These are phyloP conservation scores for Limnephilus lunatus DNA, from an alignment of 2,888 invertebrate genomes.

Conservation along the genomic window DNA sequence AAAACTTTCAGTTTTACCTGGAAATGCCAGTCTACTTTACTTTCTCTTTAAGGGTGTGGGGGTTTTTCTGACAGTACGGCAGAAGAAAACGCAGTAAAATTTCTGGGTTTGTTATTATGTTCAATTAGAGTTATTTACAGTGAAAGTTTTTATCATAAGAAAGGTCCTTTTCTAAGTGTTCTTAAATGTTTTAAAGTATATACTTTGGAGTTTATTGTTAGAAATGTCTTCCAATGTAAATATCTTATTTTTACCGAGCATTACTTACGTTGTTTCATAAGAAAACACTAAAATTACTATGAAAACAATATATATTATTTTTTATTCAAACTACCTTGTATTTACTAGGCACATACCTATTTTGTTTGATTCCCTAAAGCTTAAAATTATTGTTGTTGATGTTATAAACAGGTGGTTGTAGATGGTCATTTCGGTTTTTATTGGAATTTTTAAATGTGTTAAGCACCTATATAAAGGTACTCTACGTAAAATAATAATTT, in stretches of 20 bases:
- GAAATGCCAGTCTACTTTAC: background rate
- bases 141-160: background rate
- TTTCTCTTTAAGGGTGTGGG: background rate
- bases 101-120: background rate
- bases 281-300: background rate
- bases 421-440: no score
- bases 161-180: background rate
- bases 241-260: background rate
- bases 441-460: no score
- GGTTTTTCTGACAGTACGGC: background rate
- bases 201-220: background rate
- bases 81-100: background rate
- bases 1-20: slow-evolving; percentile 34
- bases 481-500: no score
- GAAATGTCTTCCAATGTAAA: background rate
- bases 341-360: no score
- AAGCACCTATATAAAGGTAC: no score
- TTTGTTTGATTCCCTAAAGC: no score
- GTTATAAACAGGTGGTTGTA: no score
- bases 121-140: background rate
- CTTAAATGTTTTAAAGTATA: background rate
- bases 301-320: background rate
- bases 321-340: no score
- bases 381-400: no score
- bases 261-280: background rate